Base-by-base conservation (phyloP, 1,140 invertebrate species). In the Propsilocerus akamusi region DNA sequence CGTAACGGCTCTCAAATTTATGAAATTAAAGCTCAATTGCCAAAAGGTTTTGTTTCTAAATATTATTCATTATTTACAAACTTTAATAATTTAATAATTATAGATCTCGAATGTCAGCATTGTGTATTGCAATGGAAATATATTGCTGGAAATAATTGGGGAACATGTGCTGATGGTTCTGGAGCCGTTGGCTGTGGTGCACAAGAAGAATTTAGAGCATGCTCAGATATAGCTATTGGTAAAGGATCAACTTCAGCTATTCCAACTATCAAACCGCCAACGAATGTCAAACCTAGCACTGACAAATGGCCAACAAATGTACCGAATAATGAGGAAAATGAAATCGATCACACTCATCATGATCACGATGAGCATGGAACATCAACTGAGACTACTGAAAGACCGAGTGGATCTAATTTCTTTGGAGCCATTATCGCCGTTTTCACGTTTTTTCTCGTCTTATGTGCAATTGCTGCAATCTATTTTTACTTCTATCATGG, bases 181-280 rank as follows among this genome's bases (percentile, higher is more conserved):
- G 80, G 76, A 26, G 75, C 74, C 1, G 77, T 88, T 2, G 85
- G 85, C 2, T 91, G 86, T 59, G 87, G 87, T 0, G 78, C 80
- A 0, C 86, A 91, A 63, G 86, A 91, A 60, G 83, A 89, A 59
- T 93, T 92, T 59, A 72, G 87, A 7, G 80, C 83, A 0, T 92
- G 88, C 56, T 79, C 87, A 1, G 88, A 92, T 58, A 78, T 92
- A 10, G 68, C 74, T 2, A 81, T 93, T 17, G 75, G 71, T 0
- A 73, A 76, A 26, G 57, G 68, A 17, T 14, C 34, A 14, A 62
- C 57, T 47, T 46, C 55, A 52, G 11, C 48, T 58, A 41, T 59
- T 56, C 46, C 58, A 60, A 46, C 32, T 53, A 47, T 58, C 58
- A 20, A 48, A 20, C 20, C 48, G 32, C 24, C 51, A 54, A 6